Base-by-base conservation (phyloP, 2,113 vertebrate species). In the Burhinus oedicnemus region DNA sequence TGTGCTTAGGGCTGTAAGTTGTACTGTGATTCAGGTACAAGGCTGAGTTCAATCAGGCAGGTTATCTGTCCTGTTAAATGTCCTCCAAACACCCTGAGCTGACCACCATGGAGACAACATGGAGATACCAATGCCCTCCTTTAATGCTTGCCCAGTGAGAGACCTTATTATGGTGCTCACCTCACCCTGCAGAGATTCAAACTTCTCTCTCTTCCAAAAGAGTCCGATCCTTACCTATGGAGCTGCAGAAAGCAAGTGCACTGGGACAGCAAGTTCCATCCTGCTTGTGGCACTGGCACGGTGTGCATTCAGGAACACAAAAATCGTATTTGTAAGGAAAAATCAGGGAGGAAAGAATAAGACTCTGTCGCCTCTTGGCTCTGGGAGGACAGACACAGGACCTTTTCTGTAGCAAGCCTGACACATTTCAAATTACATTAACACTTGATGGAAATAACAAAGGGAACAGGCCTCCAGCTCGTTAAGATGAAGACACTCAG, bases 181-280 rank as follows among this genome's bases (percentile, higher is more conserved):
- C 57, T 60, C 20, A 40, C 20, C 57, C 29, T 72, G 16, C 20
- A 40, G 45, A 72, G 5, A 4, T 51, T 68, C 23, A 51, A 32
- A 51, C 29, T 82, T 25, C 12, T 42, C 62, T 30, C 6, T n/a
- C 25, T 54, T 81, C 44, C 14, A 5, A 40, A 61, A 51, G 17
- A 22, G 6, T 23, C 23, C 3, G 3, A 7, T 38, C 32, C 15
- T 62, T 51, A 45, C 12, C 6, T 18, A n/a, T 0, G 0, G 11
- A 77, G 17, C 27, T 71, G 17, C 36, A 45, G 64, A 61, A 85
- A 66, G 10, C 26, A 61, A 44, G 29, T 61, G 12, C 47, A 4
- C 29, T 69, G 54, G 15, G 15, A 44, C 29, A 40, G 27, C 10
- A 25, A n/a, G 29, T 45, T 58, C 51, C 38, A 34, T 47, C 34